These are phyloP conservation scores for Vespertilio murinus DNA, from an alignment of 2,797 vertebrate species.

Conservation along the genomic window DNA sequence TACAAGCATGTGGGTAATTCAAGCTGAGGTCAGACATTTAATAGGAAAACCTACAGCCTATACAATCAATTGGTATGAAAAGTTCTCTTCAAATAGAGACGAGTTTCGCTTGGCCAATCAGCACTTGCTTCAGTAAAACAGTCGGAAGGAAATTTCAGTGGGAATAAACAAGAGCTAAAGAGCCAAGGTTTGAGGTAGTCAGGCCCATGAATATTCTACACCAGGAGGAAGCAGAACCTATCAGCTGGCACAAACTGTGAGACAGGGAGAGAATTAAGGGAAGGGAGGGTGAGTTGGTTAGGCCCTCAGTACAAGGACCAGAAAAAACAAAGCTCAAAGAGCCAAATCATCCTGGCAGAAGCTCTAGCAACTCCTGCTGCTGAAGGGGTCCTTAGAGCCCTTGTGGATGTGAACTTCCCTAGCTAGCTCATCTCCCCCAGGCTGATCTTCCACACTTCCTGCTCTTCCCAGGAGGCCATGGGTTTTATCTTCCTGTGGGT, in stretches of 20 bases:
- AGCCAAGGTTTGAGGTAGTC: background rate
- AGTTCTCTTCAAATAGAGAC: background rate
- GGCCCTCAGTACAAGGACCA: background rate
- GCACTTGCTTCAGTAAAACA: background rate
- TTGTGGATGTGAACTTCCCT: background rate
- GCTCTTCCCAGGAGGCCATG: background rate
- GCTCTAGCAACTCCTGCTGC: background rate
- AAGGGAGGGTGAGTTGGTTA: background rate
- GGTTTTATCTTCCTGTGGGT: background rate
- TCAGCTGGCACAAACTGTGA: background rate
- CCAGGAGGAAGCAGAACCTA: background rate
- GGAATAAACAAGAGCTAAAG: background rate
- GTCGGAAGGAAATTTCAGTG: background rate
- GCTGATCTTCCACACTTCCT: background rate
- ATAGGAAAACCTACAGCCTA: background rate
- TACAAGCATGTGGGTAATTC: background rate
- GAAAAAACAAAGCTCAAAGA: background rate
- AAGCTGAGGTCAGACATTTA: background rate
- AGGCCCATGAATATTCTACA: background rate
- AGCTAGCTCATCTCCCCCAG: background rate
- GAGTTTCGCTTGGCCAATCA: background rate
- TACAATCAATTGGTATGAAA: background rate
- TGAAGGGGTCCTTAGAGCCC: background rate
- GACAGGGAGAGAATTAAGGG: background rate
- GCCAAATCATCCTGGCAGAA: background rate